These are phyloP conservation scores for Agrochola circellaris DNA, from an alignment of 2,888 invertebrate genomes.

Conservation along the genomic window DNA sequence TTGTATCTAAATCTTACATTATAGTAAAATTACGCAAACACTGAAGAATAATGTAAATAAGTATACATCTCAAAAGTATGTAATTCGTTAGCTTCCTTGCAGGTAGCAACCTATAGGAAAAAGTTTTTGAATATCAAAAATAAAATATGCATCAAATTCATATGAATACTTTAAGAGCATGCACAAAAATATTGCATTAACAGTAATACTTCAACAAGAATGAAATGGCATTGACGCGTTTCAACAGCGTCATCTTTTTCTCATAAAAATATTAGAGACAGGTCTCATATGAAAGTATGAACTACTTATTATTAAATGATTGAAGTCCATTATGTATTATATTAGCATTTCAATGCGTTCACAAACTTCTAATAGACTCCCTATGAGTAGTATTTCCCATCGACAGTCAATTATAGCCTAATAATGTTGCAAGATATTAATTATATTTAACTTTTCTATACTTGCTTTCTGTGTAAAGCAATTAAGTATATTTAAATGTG, in stretches of 20 bases:
- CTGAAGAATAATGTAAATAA: constrained; percentile 80
- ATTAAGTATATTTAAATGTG: constrained; percentile 56
- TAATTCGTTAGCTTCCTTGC: constrained; percentile 82
- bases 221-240: constrained; percentile 68
- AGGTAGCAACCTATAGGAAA: constrained; percentile 86
- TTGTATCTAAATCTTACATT: constrained; percentile 79
- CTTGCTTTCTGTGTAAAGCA: constrained; percentile 37
- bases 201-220: constrained; percentile 71
- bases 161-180: constrained; percentile 78
- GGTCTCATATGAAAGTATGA: constrained; percentile 59
- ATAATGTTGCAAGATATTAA: constrained; percentile 36
- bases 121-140: constrained; percentile 89
- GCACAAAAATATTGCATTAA: constrained; percentile 82
- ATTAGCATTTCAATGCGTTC: constrained; percentile 49
- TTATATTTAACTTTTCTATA: constrained; percentile 30
- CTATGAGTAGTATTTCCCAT: constrained; percentile 40
- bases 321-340: constrained; percentile 39
- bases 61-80: constrained; percentile 86
- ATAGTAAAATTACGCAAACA: constrained; percentile 81
- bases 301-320: constrained; percentile 49
- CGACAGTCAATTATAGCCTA: constrained; percentile 29
- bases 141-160: constrained; percentile 82
- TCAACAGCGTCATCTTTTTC: constrained; percentile 42
- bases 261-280: constrained; percentile 67
- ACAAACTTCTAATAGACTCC: constrained; percentile 50